Evolutionary conservation across 2,113 vertebrate species (phyloP), one percentile per base, ranked within the genome.

Genomic region (Tragelaphus strepsiceros): DNA sequence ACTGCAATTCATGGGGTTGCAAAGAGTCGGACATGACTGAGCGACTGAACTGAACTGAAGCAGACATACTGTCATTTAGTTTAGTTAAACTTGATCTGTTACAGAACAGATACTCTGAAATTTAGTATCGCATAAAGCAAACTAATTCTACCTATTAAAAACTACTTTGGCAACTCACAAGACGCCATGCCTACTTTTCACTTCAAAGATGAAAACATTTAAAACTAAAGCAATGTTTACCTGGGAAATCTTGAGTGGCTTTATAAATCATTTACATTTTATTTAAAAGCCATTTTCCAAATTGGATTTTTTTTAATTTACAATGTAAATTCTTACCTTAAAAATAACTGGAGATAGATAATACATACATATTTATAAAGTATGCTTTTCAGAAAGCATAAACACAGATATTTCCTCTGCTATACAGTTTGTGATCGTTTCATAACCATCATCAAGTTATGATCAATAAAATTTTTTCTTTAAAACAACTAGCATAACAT

Each of bases 391-490:
- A 90, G 59, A 22, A 74, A 67, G 17, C 51, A 28, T 92, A 88
- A 97, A 97, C 91, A 96, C 49, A 98, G 88, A 87, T 92, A 85
- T 59, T 95, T 88, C 94, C 17, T 97, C 93, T 77, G 94, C 54
- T 53, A 54, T 19, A 78, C 6, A 49, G 17, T 43, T 87, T 97
- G 90, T 17, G 87, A 93, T 61, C n/a, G 7, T 77, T 98, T 92
- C 96, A 97, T 80, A 97, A 88, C 32, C 43, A 93, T 24, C 78
- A 83, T 74, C 96, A 98, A 97, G 92, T 95, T 46, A 64, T 39
- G 71, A 6, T 92, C 80, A 90, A 93, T 94, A 83, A 96, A 92
- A 93, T 17, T 32, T 82, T 95, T 89, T 64, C 93, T 71, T 95
- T 95, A 51, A 78, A 93, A 97, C 5, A 62, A 96, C 93, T 88